These are phyloP conservation scores for Scaptomyza flava DNA, from an alignment of 2,888 invertebrate genomes.

Conservation along the genomic window DNA sequence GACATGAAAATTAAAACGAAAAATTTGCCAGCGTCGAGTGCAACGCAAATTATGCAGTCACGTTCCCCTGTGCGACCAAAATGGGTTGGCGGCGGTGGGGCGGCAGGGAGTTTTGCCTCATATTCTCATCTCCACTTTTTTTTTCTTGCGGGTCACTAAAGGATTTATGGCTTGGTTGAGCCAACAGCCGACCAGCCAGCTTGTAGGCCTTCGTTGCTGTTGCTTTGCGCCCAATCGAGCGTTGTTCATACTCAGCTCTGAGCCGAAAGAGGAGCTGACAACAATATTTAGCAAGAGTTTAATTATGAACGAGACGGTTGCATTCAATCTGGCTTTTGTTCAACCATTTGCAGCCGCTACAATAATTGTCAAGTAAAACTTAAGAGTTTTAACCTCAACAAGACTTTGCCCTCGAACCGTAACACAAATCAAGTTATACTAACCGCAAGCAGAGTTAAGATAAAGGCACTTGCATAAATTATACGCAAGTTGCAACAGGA, in stretches of 20 bases:
- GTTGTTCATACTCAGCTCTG: slow-evolving; percentile 1
- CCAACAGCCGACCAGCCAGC: slow-evolving; percentile 12
- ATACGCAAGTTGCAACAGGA: slow-evolving; percentile 28
- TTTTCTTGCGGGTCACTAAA: slow-evolving; percentile 59
- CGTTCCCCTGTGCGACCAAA: slow-evolving; percentile 47
- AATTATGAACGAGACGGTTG: not conserved
- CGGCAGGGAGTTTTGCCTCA: slow-evolving; percentile 47
- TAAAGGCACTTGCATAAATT: slow-evolving; percentile 45
- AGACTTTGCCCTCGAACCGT: slow-evolving; percentile 11
- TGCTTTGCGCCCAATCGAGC: slow-evolving; percentile 43
- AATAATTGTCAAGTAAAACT: not conserved
- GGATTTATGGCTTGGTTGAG: slow-evolving; percentile 60
- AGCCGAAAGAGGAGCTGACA: slow-evolving; percentile 18
- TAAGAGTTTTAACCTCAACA: slow-evolving; percentile 26
- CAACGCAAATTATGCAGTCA: slow-evolving; percentile 79
- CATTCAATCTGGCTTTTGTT: not conserved
- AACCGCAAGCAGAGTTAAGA: slow-evolving; percentile 32
- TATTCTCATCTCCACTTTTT: slow-evolving; percentile 30
- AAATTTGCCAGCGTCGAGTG: slow-evolving; percentile 50
- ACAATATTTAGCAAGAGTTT: not conserved
- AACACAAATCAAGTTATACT: slow-evolving; percentile 39
- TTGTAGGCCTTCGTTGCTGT: slow-evolving; percentile 40
- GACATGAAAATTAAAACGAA: slow-evolving; percentile 74
- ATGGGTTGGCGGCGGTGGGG: slow-evolving; percentile 33
- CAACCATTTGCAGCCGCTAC: not conserved